These are phyloP conservation scores for Phyllostomus hastatus DNA, from an alignment of 2,113 vertebrate species.

Conservation along the genomic window DNA sequence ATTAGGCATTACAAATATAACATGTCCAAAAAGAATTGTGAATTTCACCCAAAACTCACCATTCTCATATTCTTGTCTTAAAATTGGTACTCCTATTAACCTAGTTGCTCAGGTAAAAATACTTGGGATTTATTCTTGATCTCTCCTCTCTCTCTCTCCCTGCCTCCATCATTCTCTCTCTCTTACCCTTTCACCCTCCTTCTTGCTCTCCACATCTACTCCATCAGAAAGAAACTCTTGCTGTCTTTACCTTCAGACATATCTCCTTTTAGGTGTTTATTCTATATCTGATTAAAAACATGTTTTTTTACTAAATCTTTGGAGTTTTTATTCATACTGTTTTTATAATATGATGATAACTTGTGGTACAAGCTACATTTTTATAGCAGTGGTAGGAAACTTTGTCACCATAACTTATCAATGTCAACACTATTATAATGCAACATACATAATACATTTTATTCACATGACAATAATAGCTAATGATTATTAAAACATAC, in stretches of 20 bases:
- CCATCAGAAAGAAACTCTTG: neutral
- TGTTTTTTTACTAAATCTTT: too few species aligned
- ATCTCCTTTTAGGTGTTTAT: neutral
- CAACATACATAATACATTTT: neutral
- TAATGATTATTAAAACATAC: neutral
- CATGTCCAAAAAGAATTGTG: neutral
- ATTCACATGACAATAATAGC: neutral
- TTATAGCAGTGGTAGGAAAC: neutral
- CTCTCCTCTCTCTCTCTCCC: neutral
- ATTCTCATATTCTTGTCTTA: neutral
- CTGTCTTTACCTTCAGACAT: neutral
- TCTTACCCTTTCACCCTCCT: neutral
- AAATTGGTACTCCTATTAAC: neutral
- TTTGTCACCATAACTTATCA: neutral
- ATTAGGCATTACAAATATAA: neutral
- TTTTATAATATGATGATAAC: neutral
- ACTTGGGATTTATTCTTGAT: neutral
- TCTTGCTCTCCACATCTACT: neutral
- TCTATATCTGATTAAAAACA: neutral
- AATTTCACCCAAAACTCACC: neutral
- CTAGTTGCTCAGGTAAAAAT: neutral
- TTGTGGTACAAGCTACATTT: neutral
- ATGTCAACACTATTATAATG: neutral
- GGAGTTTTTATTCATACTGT: neutral
- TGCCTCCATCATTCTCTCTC: neutral